phyloP scores from a whole-genome alignment of 1,140 invertebrate genomes.

The Panonychus citri region DNA sequence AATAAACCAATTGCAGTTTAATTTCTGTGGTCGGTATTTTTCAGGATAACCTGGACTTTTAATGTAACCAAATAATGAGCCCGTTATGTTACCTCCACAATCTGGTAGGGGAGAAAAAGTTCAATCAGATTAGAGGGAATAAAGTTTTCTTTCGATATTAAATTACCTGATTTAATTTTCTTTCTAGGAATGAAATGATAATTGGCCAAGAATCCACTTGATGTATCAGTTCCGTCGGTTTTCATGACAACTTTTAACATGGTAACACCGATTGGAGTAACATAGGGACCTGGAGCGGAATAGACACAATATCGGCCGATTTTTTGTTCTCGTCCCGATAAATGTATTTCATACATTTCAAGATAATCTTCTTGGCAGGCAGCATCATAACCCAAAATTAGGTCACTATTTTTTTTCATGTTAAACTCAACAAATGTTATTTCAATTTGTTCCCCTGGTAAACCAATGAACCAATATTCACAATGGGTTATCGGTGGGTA shows the following conservation, averaged over 20 bases:
- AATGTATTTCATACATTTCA: slow-evolving; percentile 61
- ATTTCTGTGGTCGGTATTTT: slow-evolving; percentile 52
- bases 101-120: slow-evolving; percentile 26
- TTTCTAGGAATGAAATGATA: slow-evolving; percentile 51
- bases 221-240: slow-evolving; percentile 54
- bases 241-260: slow-evolving; percentile 59
- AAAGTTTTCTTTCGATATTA: neutral
- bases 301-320: slow-evolving; percentile 43
- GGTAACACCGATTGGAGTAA: slow-evolving; percentile 57
- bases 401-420: slow-evolving; percentile 25
- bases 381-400: slow-evolving; percentile 13
- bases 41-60: slow-evolving; percentile 55
- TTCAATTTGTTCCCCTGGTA: slow-evolving; percentile 66
- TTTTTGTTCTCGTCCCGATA: slow-evolving; percentile 47
- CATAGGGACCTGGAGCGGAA: slow-evolving; percentile 62
- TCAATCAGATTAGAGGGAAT: too few species aligned
- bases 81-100: slow-evolving; percentile 66
- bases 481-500: slow-evolving; percentile 82
- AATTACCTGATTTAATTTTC: neutral
- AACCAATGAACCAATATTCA: slow-evolving; percentile 58
- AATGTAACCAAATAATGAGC: slow-evolving; percentile 53
- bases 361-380: slow-evolving; percentile 50
- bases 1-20: slow-evolving; percentile 66
- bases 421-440: slow-evolving; percentile 82
- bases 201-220: slow-evolving; percentile 64